These are phyloP conservation scores for Drosophila leonis DNA, from an alignment of 2,888 invertebrate species.

Conservation along the genomic window DNA sequence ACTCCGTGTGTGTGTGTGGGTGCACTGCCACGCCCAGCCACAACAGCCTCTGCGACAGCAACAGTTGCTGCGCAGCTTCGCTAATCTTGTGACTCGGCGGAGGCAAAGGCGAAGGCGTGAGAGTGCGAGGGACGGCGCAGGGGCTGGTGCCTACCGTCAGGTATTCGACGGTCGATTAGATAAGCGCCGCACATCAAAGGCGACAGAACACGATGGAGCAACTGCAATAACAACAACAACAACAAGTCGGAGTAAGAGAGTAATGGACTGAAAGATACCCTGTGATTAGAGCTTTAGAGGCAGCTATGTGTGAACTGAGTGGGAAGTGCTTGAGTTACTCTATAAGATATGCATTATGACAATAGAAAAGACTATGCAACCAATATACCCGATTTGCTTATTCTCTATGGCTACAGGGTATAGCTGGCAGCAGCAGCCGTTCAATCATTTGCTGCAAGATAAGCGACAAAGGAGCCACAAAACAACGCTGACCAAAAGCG, in stretches of 20 bases:
- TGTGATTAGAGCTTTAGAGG: not conserved
- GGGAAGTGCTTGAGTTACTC: not conserved
- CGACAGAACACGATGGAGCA: constrained; percentile 37
- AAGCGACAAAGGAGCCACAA: constrained; percentile 43
- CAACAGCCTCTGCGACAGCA: constrained; percentile 9
- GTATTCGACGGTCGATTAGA: constrained; percentile 56
- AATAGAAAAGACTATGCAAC: not conserved
- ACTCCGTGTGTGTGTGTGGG: not conserved
- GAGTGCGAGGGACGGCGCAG: not conserved
- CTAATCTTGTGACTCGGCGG: constrained; percentile 48
- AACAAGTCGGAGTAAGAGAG: not conserved
- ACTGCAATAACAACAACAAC: constrained; percentile 16
- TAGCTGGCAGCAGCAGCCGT: constrained; percentile 39
- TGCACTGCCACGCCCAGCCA: constrained; percentile 10
- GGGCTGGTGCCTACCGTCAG: constrained; percentile 23
- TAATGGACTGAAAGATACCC: not conserved
- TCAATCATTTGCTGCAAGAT: constrained; percentile 50
- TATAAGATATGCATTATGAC: not conserved
- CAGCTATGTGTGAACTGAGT: too few relatives aligned
- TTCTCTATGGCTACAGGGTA: not conserved
- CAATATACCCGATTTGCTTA: not conserved
- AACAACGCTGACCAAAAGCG: constrained; percentile 35
- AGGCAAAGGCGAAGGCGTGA: not conserved
- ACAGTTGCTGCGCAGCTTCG: constrained; percentile 60
- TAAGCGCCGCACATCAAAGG: constrained; percentile 63